Evolutionary conservation across 2,113 vertebrate species (phyloP), one percentile per base, ranked within the genome.

Genomic region (Trinectes maculatus): DNA sequence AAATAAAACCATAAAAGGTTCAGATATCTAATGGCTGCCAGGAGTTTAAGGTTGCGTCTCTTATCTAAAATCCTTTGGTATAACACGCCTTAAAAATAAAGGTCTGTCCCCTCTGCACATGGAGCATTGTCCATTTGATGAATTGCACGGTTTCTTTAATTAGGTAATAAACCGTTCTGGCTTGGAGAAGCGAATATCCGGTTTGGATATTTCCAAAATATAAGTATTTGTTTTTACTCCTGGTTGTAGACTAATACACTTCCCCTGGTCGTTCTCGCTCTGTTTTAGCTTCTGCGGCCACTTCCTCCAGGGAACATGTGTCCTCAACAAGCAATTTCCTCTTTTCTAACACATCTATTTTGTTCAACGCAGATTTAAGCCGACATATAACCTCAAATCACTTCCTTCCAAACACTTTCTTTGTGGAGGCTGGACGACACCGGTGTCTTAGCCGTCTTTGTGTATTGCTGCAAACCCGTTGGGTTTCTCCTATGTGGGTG

Each of bases 301-400:
- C 36, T 1, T 42, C 39, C 64, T 59, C 12, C 13, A 18, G 22
- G 55, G 52, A 49, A 56, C 16, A 29, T 18, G 34, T 39, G 64
- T 48, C 12, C 29, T 67, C 31, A 8, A 39, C 21, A 13, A 16
- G 54, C 37, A 66, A 43, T 71, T 63, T 70, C 21, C 33, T 63
- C 11, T 46, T 74, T 16, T 55, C 3, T 31, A 47, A n/a, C 37
- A 43, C 8, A 3, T 7, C 52, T 43, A 25, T 25, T 39, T 67
- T 53, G 39, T 12, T 59, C 4, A 29, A 3, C 18, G 10, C 40
- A 51, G 36, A 5, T 62, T 48, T 36, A 52, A 28, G 44, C n/a
- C 6, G 2, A 36, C 24, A 26, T 37, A 34, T 16, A 59, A 31
- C 6, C 8, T 40, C 13, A 49, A 42, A 34, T n/a, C 34, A 56